Base-by-base conservation (phyloP, 2,888 invertebrate species). In the Epirrhoe tristata region DNA sequence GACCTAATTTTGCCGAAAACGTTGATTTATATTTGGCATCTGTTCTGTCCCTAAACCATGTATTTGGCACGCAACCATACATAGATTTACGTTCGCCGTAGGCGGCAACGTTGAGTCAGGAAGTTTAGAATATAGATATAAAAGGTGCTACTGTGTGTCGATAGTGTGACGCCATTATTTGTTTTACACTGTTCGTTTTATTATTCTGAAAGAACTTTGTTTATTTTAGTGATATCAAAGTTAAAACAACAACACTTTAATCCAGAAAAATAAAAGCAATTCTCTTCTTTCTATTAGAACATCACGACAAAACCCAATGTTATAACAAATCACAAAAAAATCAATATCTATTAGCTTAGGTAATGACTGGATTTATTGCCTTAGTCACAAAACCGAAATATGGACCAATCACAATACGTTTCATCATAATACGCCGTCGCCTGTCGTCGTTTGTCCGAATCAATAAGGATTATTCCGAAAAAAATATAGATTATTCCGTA, bases 11-110 rank as follows among this genome's bases (percentile, higher is more conserved):
- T 62, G 67, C 64, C 51, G 55, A 71, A 71, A 68, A 71, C 76
- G 70, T 74, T 80, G 77, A 81, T 81, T 81, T 81, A 81, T 80
- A 71, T 80, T 78, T 78, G 74, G 78, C 78, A 78, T 81, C 76
- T 78, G 77, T 75, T 77, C 68, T 70, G 73, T 79, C 74, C 76
- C 72, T 76, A 72, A 74, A 73, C 70, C 77, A 72, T 67, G 78
- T 78, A 74, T 81, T 72, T 63, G 67, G 68, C 67, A 67, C 53
- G 67, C 50, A 36, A 67, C 61, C 61, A 39, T 55, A 58, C 58
- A 68, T 68, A 67, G 63, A 72, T 71, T 71, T 65, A 70, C 62
- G 61, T 46, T 58, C 63, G n/a, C 17, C 68, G 62, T 68, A 67
- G 66, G 67, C 43, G 43, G 57, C 52, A 50, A 65, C 63, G 56